Conservation (phyloP, 2,888 invertebrate genomes). For the Endomychus coccineus region DNA sequence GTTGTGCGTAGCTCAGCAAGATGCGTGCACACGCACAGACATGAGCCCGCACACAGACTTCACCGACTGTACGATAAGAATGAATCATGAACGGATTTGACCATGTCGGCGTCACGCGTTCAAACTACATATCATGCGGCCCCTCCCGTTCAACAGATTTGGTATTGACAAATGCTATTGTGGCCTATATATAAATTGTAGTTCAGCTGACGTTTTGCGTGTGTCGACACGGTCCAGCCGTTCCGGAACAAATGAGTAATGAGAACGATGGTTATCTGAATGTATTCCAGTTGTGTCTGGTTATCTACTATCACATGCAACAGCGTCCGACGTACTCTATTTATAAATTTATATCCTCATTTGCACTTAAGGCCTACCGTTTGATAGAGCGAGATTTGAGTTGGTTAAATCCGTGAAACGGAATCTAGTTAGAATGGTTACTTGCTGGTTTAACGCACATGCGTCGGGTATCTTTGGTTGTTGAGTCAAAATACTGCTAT, state of each 20-base stretch:
- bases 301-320: conserved; percentile 20
- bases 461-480: too few relatives aligned
- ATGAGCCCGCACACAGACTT: conserved; percentile 16
- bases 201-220: conserved; percentile 38
- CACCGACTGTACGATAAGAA: conserved; percentile 22
- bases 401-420: too few relatives aligned
- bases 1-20: conserved; percentile 18
- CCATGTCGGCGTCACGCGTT: conserved; percentile 32
- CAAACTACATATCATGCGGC: conserved; percentile 32
- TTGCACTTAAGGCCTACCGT: too few relatives aligned
- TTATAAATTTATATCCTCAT: too few relatives aligned
- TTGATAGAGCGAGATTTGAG: too few relatives aligned
- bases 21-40: conserved; percentile 16
- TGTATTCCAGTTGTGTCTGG: conserved; percentile 11
- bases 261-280: conserved; percentile 27
- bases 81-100: conserved; percentile 28
- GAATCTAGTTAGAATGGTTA: too few relatives aligned
- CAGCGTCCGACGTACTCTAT: too few relatives aligned
- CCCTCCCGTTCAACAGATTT: conserved; percentile 35
- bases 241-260: conserved; percentile 39
- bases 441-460: too few relatives aligned
- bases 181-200: conserved; percentile 38
- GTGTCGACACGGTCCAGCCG: conserved; percentile 40
- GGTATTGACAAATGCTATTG: conserved; percentile 42
- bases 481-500: too few relatives aligned